Evolutionary conservation across 30 jellyfish, hydroid and myxozoan genomes (phyloP), one percentile per base, ranked within the genome.

Genomic region (Cassiopea andromeda): DNA sequence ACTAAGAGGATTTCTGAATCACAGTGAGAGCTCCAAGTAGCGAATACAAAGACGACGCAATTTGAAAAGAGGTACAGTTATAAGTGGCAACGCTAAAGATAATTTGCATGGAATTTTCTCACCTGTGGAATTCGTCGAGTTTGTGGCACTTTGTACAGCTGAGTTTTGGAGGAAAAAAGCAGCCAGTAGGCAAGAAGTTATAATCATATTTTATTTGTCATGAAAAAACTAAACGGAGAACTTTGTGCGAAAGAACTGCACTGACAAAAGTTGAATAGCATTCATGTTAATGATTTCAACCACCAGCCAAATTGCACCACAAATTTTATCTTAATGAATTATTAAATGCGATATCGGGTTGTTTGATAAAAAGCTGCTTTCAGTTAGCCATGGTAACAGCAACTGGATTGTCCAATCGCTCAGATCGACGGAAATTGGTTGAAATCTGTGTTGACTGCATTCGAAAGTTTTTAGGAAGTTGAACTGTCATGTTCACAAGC

Each of bases 231-330:
- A 54, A 54, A 54, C 12, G 7, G 64, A 54, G 0, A 54, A 54
- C 7, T 6, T 10, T 54, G 10, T 54, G 64, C 64, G 12, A 54
- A 54, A 0, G 64, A 54, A 27, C 38, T 27, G 38, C 38, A 27
- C 38, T 54, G 64, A 10, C 7, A 54, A 10, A 54, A 54, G 64
- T 64, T 64, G 43, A 64, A 64, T 64, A 17, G 5, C 5, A 14
- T 64, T 64, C 15, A 1, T 70, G 54, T 15, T 70, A 6, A 3
- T 70, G 79, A 70, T n/a, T 70, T 10, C 49, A 70, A 19, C 79
- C 79, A 70, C 79, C 79, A n/a, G 79, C 16, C 18, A 70, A 70
- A 17, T 18, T 38, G 27, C 27, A 6, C 79, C 79, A 19, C 79
- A 43, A 70, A 70, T 18, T 70, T 15, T 70, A 3, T 16, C 2